These are phyloP conservation scores for Seriola quinqueradiata DNA, from an alignment of 2,113 vertebrate species.

Conservation along the genomic window DNA sequence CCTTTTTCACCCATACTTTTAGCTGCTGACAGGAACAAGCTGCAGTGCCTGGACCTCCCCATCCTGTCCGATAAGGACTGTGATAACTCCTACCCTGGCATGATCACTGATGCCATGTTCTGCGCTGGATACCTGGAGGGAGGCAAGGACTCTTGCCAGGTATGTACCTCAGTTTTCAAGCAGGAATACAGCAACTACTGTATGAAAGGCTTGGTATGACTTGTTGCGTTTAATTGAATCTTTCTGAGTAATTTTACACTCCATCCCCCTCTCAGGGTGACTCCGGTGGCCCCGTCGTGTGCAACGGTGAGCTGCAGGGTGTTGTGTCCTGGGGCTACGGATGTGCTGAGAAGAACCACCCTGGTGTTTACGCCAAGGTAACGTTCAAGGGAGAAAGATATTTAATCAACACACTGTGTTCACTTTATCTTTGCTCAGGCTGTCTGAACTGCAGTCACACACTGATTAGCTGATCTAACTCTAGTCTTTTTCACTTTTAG, in stretches of 20 bases:
- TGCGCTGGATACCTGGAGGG: conserved; percentile 88
- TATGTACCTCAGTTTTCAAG: background rate
- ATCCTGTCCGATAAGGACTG: conserved; percentile 85
- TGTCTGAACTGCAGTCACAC: background rate
- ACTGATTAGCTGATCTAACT: background rate
- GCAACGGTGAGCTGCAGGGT: conserved; percentile 84
- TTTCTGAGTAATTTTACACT: background rate
- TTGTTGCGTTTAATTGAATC: background rate
- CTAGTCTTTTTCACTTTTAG: conserved; percentile 26
- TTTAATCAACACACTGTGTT: background rate
- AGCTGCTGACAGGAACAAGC: conserved; percentile 53
- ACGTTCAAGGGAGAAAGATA: background rate
- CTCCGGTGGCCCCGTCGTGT: conserved; percentile 89
- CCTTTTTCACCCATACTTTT: no score
- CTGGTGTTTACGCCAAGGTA: conserved; percentile 88
- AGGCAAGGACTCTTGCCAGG: conserved; percentile 91
- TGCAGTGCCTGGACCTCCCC: conserved; percentile 88
- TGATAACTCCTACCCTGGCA: conserved; percentile 82
- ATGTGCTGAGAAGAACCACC: conserved; percentile 80
- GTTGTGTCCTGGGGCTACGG: conserved; percentile 87
- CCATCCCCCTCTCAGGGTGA: conserved; percentile 81
- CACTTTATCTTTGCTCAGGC: background rate
- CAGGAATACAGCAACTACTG: background rate
- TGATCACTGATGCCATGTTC: conserved; percentile 88
- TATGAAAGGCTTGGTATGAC: background rate